Evolutionary conservation across 2,888 invertebrate species (phyloP), one percentile per base, ranked within the genome.

Genomic region (Argyresthia goedartella): DNA sequence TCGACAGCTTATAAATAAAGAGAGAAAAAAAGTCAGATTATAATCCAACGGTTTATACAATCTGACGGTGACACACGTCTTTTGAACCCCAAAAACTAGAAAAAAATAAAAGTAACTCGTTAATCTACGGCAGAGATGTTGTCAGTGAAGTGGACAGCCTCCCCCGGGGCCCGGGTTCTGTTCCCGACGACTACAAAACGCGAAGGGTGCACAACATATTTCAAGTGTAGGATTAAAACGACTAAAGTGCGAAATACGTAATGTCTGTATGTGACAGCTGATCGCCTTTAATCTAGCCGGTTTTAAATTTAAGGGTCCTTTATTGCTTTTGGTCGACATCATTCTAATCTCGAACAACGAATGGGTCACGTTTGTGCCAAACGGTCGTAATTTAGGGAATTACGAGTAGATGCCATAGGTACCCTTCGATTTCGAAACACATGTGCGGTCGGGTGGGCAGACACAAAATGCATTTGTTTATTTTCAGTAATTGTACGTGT

Each of bases 141-240:
- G 70, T 73, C 73, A 66, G 65, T 69, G 75, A 71, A 79, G 76
- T 72, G 75, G 68, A 71, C 69, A 60, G 60, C 61, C 60, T 67
- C 68, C 71, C 67, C 60, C 52, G 54, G 60, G 64, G 62, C 51
- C 51, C 60, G 65, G 60, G 65, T 67, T 66, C 64, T 61, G 61
- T 54, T 58, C 62, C 59, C 55, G 49, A 54, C 53, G 49, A 50
- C n/a, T 42, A 46, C 45, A 50, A 51, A 62, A 71, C 74, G n/a
- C 62, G 61, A 57, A 70, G 54, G 54, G 49, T 39, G 51, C 42
- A 42, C 50, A 50, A 76, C 81, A 85, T 81, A 84, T 81, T 84
- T 85, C 81, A 85, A 85, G 81, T 72, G 75, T 77, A 74, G 81
- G 81, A 81, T 84, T 84, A 82, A 73, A 76, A 66, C 70, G 75